phyloP scores from a whole-genome alignment of 2,797 vertebrate genomes.

The Alcedo quadribrachys region DNA sequence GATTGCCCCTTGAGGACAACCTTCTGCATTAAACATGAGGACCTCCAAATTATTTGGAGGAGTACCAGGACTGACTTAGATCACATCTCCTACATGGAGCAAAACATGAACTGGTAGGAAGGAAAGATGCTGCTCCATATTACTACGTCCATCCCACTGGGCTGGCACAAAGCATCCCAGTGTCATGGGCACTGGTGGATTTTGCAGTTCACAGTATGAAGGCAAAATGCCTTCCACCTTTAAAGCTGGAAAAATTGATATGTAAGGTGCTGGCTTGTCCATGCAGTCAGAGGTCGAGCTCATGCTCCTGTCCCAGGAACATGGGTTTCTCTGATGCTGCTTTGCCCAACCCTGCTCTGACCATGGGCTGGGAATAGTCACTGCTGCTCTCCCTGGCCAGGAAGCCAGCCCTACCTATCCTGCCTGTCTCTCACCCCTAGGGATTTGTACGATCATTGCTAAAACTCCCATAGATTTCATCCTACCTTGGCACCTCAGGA shows the following conservation, averaged over 20 bases:
- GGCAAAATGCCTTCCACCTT: not conserved
- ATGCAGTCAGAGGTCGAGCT: rapidly evolving
- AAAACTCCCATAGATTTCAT: not conserved
- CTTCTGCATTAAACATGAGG: not conserved
- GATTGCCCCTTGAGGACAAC: not conserved
- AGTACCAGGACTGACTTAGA: not conserved
- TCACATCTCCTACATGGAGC: not conserved
- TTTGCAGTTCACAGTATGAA: not conserved
- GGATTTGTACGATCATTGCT: not conserved
- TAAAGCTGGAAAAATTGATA: not conserved
- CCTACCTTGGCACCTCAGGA: not conserved
- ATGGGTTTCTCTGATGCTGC: not conserved
- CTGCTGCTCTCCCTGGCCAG: not conserved
- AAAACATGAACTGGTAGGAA: not conserved
- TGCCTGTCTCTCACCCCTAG: not conserved
- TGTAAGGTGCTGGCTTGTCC: not conserved
- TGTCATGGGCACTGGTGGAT: not conserved
- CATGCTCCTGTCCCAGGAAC: not conserved
- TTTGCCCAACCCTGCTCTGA: not conserved
- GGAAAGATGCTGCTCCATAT: not conserved
- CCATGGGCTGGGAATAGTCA: not conserved
- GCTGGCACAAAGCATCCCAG: not conserved
- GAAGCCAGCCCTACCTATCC: not conserved
- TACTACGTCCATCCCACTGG: not conserved
- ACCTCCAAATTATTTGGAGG: not conserved